These are phyloP conservation scores for Caracal caracal DNA, from an alignment of 2,113 vertebrate species.

Conservation along the genomic window DNA sequence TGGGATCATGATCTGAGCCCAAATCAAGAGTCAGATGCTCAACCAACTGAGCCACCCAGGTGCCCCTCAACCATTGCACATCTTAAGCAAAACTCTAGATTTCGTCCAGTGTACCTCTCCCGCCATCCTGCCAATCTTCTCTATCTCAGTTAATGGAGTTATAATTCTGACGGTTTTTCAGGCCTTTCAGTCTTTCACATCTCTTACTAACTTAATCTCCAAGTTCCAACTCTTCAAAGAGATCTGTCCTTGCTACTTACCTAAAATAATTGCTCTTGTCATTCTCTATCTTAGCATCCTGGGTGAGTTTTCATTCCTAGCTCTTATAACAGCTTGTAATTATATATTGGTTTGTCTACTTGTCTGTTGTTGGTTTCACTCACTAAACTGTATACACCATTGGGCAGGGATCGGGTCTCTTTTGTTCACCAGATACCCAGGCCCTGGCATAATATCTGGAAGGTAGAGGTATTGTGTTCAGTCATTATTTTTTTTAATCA, in stretches of 20 bases:
- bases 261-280: background rate
- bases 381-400: background rate
- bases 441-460: background rate
- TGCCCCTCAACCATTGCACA: too few relatives aligned
- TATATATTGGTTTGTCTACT: background rate
- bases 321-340: background rate
- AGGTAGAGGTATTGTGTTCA: background rate
- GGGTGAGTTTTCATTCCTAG: background rate
- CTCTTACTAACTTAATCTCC: background rate
- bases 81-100: background rate
- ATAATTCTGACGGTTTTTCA: background rate
- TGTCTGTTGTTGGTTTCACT: background rate
- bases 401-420: background rate
- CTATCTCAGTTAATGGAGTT: background rate
- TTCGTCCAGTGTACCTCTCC: background rate
- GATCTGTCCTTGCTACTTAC: background rate
- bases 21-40: too few relatives aligned
- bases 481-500: background rate
- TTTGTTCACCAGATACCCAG: background rate
- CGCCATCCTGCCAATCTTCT: background rate
- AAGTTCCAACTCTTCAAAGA: conserved; percentile 3
- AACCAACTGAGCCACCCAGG: too few relatives aligned
- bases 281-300: background rate
- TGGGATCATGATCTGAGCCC: too few relatives aligned
- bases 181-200: background rate